These are phyloP conservation scores for Pelosia muscerda DNA, from an alignment of 2,888 invertebrate genomes.

Conservation along the genomic window DNA sequence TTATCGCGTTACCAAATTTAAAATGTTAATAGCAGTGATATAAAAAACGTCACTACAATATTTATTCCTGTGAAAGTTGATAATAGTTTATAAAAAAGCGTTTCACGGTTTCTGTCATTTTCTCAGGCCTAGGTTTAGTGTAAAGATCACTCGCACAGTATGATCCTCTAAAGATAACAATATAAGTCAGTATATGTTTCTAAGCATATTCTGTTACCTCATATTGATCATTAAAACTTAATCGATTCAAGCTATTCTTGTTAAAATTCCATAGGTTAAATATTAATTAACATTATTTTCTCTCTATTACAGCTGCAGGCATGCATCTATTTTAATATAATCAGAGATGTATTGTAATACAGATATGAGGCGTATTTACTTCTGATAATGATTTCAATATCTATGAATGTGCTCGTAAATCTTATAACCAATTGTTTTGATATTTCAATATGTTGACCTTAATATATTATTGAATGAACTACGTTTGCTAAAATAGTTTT, in stretches of 20 bases:
- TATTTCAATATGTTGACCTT: constrained; percentile 5
- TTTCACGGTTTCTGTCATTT: too few species aligned
- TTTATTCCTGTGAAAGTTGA: too few species aligned
- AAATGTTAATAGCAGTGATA: too few species aligned
- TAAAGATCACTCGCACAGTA: too few species aligned
- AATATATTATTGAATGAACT: not conserved
- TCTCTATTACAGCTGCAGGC: constrained; percentile 7
- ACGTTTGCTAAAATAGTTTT: not conserved
- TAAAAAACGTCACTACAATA: too few species aligned
- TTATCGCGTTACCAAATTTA: too few species aligned
- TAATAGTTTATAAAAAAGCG: too few species aligned
- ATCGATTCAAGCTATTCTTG: constrained; percentile 26
- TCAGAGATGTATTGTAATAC: constrained; percentile 5
- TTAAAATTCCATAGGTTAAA: constrained; percentile 28
- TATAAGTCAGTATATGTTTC: not conserved
- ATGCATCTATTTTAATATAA: not conserved
- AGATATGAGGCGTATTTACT: not conserved
- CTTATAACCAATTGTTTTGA: not conserved
- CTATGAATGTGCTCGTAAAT: constrained; percentile 2
- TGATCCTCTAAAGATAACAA: too few species aligned
- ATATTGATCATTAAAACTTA: constrained; percentile 27
- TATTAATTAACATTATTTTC: constrained; percentile 38
- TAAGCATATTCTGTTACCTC: not conserved
- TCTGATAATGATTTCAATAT: not conserved
- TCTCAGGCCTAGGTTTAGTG: too few species aligned